Evolutionary conservation across 2,113 vertebrate genomes (phyloP), one percentile per base, ranked within the genome.

Genomic region (Perca flavescens): DNA sequence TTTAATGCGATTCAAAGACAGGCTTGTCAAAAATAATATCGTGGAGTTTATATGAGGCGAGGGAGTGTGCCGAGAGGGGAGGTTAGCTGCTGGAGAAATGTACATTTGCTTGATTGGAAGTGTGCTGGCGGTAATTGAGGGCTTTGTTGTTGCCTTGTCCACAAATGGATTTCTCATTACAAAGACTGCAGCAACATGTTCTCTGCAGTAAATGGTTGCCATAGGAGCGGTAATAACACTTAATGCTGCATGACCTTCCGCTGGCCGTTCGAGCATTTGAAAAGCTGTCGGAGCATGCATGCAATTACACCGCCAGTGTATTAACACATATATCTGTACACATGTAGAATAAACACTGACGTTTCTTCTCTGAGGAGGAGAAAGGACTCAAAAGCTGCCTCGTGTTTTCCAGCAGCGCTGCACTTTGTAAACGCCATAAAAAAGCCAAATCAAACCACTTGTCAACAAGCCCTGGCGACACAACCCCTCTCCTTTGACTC

Each of bases 91-190:
- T 67, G 78, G 79, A 71, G 72, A 66, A 74, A 84, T 70, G 83
- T 74, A 68, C 78, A 57, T 73, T 36, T 14, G 28, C 70, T 56
- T 90, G 86, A 89, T 87, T 90, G 81, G 87, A 83, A 77, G 81
- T 82, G 87, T 86, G 78, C 82, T 74, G 83, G 77, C 21, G 40
- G 86, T 90, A 91, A 87, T 88, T 88, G 87, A 89, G 85, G 88
- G 84, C 83, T 91, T 89, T 93, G 88, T 92, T 91, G 85, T 91
- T 89, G 82, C 72, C 89, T 86, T 68, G 86, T 88, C 81, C 83
- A 82, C 90, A 92, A 91, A 93, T 92, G 89, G 89, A 92, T 92
- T 92, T 88, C 84, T 89, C 90, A 89, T 93, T 88, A 89, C 66
- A 52, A 67, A 1, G 47, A 79, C 81, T 63, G 86, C 90, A 58